Evolutionary conservation across 2,113 vertebrate genomes (phyloP), one percentile per base, ranked within the genome.

Genomic region (Cathartes aura): DNA sequence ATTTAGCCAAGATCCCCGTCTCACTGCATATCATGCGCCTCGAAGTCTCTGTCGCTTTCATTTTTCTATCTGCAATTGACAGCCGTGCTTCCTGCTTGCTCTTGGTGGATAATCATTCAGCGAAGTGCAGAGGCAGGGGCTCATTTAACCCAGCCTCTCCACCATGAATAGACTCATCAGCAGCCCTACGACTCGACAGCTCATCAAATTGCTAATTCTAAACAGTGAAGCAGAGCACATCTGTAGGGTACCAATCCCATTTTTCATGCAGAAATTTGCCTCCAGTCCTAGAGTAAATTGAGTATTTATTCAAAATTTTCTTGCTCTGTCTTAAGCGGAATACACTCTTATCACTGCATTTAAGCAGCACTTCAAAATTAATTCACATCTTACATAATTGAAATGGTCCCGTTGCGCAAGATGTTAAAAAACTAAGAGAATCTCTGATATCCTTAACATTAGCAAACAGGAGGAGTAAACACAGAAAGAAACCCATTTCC

Each of bases 91-190:
- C 93, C 55, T 94, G n/a, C 93, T 80, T 53, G 68, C 75, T 89
- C 43, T 72, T 40, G 79, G 63, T 85, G 91, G 72, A 59, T 92
- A 93, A 97, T 85, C 42, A 64, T 59, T 43, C 56, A 82, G 52
- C 8, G 2, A 83, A 97, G 95, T 67, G 94, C 64, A 89, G 56
- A 95, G 82, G 78, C 96, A 98, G 95, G 94, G 97, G 97, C 74
- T 96, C 89, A 80, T 95, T 78, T 88, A 42, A 60, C 30, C 76
- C n/a, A 91, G 78, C 48, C 96, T 96, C 95, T 96, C 96, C 83
- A 96, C 52, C 90, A 86, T 91, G 87, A 98, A 98, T 97, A 90
- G 94, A 90, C 76, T 97, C 96, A 98, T 95, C 94, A 98, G 64
- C 81, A 96, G 94, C 79, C 79, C 82, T 64, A 56, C 34, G 82